A percentile compares a stretch with the other conserved stretches of the same genome.
phyloP scores from a whole-genome alignment of 2,888 invertebrate genomes.

The Caenorhabditis japonica region DNA sequence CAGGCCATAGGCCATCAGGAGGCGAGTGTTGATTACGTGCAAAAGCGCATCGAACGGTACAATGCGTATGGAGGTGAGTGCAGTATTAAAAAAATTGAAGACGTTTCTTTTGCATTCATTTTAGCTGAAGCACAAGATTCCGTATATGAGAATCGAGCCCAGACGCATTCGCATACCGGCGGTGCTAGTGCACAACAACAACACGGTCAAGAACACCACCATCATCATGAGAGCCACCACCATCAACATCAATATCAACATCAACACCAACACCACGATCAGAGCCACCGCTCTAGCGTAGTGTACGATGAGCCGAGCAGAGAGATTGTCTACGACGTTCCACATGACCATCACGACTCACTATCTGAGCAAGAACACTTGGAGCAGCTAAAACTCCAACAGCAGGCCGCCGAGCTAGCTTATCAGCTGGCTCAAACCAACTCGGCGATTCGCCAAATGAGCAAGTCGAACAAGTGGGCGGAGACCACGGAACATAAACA shows the following conservation, averaged over 20 bases:
- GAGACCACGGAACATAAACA: conserved; percentile 36
- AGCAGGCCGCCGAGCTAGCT: neutral
- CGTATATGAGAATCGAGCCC: conserved; percentile 23
- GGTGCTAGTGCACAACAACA: conserved; percentile 20
- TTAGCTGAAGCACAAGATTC: conserved; percentile 28
- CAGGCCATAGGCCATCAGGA: conserved; percentile 4
- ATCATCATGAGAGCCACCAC: neutral
- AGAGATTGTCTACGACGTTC: conserved; percentile 34
- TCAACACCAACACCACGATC: conserved; percentile 1
- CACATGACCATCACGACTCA: conserved; percentile 15
- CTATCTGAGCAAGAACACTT: neutral
- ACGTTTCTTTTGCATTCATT: neutral
- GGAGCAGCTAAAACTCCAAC: too few relatives aligned
- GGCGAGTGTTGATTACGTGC: conserved; percentile 28
- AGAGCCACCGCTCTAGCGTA: neutral
- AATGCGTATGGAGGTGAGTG: conserved; percentile 40
- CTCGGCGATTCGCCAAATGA: conserved; percentile 54
- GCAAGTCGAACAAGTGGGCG: conserved; percentile 57
- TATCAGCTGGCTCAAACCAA: conserved; percentile 6
- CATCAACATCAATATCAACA: conserved; percentile 8
- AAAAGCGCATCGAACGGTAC: conserved; percentile 40
- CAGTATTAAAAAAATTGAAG: neutral
- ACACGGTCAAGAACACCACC: neutral
- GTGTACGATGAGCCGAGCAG: conserved; percentile 37
- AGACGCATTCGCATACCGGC: conserved; percentile 21